Conservation (phyloP, 2,113 vertebrate species). For the Pachycephala philippinensis region DNA sequence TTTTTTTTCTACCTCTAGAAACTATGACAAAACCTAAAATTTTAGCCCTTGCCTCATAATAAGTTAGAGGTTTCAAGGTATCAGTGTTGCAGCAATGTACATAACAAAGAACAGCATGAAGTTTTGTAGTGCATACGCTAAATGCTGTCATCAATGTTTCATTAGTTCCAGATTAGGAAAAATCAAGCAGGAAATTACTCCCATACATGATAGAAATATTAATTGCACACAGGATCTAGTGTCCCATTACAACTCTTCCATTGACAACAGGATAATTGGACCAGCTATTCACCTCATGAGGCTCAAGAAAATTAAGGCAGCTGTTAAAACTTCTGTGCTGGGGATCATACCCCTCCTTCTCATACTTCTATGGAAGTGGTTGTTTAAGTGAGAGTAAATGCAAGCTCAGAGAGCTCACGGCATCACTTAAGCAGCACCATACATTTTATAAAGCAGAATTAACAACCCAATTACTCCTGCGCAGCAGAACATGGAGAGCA, state of each 20-base stretch:
- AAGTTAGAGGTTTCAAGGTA: not conserved
- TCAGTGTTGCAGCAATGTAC: not conserved
- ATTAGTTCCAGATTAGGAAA: not conserved
- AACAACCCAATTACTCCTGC: not conserved
- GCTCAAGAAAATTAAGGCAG: not conserved
- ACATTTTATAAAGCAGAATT: not conserved
- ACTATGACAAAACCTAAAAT: not conserved
- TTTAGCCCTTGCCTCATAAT: not conserved
- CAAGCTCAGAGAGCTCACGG: not conserved
- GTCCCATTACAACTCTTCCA: not conserved
- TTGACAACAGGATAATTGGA: not conserved
- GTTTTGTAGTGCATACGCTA: not conserved
- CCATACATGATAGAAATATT: not conserved
- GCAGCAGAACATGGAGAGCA: not conserved
- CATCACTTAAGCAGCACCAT: not conserved
- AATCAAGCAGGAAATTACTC: not conserved
- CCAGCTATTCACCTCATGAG: not conserved
- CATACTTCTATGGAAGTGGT: not conserved
- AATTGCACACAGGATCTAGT: not conserved
- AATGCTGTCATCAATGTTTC: not conserved
- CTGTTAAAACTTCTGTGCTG: not conserved
- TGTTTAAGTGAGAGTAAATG: not conserved
- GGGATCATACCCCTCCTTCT: not conserved
- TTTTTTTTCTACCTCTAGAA: not conserved
- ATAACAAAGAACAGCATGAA: accelerated